phyloP scores from a whole-genome alignment of 2,797 vertebrate genomes.

The Telmatherina bonti region DNA sequence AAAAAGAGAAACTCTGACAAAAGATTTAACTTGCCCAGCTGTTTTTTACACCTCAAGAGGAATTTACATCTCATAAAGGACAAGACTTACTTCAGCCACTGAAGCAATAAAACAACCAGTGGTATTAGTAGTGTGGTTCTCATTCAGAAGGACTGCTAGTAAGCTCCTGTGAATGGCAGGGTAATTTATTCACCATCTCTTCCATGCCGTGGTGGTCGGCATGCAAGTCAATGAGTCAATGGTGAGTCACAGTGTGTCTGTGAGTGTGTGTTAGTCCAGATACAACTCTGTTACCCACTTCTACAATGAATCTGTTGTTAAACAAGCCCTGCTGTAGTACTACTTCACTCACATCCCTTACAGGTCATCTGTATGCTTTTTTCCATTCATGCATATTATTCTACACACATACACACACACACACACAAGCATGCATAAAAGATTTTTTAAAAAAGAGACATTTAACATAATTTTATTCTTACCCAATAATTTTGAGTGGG shows the following conservation, averaged over 20 bases:
- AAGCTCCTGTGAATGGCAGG: slow-evolving; percentile 49
- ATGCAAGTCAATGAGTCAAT: slow-evolving; percentile 62
- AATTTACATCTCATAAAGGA: slow-evolving; percentile 10
- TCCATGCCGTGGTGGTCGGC: slow-evolving; percentile 51
- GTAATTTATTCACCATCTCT: slow-evolving; percentile 64
- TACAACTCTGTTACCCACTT: slow-evolving; percentile 60
- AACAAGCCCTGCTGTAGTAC: slow-evolving; percentile 45
- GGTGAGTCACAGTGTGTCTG: slow-evolving; percentile 63
- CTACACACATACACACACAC: slow-evolving; percentile 10
- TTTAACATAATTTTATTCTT: slow-evolving; percentile 69
- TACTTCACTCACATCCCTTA: slow-evolving; percentile 33
- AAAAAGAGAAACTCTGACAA: neutral
- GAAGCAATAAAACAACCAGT: slow-evolving; percentile 18
- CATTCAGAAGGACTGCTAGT: slow-evolving; percentile 39
- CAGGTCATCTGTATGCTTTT: slow-evolving; percentile 30
- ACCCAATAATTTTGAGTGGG: slow-evolving; percentile 83
- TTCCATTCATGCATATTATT: neutral
- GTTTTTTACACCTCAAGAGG: slow-evolving; percentile 7
- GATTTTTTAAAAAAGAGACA: neutral
- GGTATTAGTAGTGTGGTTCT: slow-evolving; percentile 31
- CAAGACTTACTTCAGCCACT: slow-evolving; percentile 20
- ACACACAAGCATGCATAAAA: slow-evolving; percentile 24
- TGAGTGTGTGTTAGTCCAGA: slow-evolving; percentile 59
- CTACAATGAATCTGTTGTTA: slow-evolving; percentile 68
- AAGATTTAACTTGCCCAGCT: neutral